Evolutionary conservation across 1,140 invertebrate species (phyloP).

Genomic region (Branchinecta lindahli): DNA sequence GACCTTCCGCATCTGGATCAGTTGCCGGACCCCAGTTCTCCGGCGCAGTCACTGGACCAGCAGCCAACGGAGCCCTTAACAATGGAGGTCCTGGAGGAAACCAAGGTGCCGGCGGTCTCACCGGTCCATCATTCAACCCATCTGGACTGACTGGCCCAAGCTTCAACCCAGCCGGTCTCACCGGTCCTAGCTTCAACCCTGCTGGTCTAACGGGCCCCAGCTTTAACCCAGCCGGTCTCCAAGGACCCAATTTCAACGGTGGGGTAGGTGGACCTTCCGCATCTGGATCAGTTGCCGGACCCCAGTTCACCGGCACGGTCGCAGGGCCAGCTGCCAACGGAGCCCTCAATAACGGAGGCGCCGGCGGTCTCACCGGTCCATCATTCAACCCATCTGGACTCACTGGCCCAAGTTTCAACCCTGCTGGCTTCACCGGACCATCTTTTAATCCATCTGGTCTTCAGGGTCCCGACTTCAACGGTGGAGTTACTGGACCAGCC

Average conservation of each 20-base stretch:
- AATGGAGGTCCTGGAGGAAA: neutral
- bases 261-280: neutral
- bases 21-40: neutral
- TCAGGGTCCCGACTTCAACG: neutral
- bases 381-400: no score
- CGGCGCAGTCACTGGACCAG: neutral
- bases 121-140: neutral
- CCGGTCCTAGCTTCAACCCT: neutral
- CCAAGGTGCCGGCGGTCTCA: neutral
- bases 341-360: no score
- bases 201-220: neutral
- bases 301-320: neutral
- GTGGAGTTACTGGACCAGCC: neutral
- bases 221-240: neutral
- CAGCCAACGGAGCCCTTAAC: neutral
- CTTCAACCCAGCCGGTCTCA: neutral
- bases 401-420: neutral
- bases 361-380: no score
- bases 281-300: neutral
- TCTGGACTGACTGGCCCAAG: neutral
- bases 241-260: slow-evolving; percentile 5
- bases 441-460: neutral
- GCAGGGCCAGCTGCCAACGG: no score
- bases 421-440: neutral
- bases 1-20: neutral